phyloP scores from a whole-genome alignment of 2,888 invertebrate genomes.

The Caenorhabditis japonica region DNA sequence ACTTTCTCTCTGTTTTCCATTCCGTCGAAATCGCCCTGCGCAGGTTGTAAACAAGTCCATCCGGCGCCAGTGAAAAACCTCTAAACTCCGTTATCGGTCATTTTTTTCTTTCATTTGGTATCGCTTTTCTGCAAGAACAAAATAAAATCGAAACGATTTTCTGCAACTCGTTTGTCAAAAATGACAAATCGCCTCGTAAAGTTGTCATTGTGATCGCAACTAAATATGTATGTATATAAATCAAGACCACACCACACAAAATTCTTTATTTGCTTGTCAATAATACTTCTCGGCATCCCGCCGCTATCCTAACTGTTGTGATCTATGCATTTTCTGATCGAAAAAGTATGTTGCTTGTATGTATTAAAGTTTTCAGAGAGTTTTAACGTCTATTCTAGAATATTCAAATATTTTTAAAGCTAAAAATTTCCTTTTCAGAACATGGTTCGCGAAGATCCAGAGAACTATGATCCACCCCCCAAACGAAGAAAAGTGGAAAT shows the following conservation, averaged over 20 bases:
- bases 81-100: no score
- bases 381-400: background rate
- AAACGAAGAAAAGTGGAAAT: no score
- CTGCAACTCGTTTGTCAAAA: slow-evolving; percentile 12
- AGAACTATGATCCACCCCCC: no score
- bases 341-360: slow-evolving; percentile 1
- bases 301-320: background rate
- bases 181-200: slow-evolving; percentile 37
- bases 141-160: slow-evolving; percentile 3
- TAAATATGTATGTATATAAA: slow-evolving; percentile 44
- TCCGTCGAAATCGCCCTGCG: slow-evolving; percentile 12
- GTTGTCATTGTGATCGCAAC: slow-evolving; percentile 35
- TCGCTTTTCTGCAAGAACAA: slow-evolving; percentile 1
- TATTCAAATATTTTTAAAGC: no score
- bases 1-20: background rate
- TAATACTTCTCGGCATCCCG: slow-evolving; percentile 9
- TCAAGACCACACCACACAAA: slow-evolving; percentile 25
- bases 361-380: background rate
- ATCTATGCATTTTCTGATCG: background rate
- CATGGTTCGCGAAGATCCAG: slow-evolving; percentile 8
- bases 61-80: no score
- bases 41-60: slow-evolving; percentile 43
- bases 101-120: slow-evolving; percentile 8
- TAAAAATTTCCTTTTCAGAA: background rate
- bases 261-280: background rate